phyloP scores from a whole-genome alignment of 2,888 invertebrate species.

The Thalpophila matura region DNA sequence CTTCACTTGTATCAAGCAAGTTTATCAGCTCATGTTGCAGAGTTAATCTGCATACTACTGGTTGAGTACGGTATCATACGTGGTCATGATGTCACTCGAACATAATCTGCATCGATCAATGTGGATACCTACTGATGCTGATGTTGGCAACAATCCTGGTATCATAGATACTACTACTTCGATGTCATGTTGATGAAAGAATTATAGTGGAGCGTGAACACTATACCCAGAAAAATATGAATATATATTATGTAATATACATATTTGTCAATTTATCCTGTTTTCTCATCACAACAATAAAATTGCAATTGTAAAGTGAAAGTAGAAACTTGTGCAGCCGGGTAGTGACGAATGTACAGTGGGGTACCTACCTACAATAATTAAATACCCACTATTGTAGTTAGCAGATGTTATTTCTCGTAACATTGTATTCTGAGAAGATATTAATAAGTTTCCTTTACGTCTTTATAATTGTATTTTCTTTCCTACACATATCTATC shows the following conservation, averaged over 20 bases:
- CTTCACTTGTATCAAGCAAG: too few relatives aligned
- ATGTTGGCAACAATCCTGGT: too few relatives aligned
- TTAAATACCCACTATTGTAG: slow-evolving; percentile 14
- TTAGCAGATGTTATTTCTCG: slow-evolving; percentile 6
- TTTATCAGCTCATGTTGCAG: too few relatives aligned
- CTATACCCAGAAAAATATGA: neutral
- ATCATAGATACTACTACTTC: too few relatives aligned
- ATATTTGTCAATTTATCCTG: neutral
- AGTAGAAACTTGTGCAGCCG: too few relatives aligned
- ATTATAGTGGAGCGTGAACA: neutral
- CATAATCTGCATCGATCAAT: too few relatives aligned
- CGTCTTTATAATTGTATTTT: slow-evolving; percentile 25
- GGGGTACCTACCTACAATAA: neutral
- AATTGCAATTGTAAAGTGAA: neutral
- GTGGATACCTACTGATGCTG: too few relatives aligned
- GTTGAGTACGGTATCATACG: too few relatives aligned
- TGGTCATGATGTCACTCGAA: too few relatives aligned
- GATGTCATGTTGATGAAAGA: too few relatives aligned
- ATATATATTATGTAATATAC: neutral
- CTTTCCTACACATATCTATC: neutral
- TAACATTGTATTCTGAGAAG: neutral
- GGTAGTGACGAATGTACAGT: too few relatives aligned
- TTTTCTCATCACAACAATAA: neutral
- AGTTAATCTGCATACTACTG: too few relatives aligned
- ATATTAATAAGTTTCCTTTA: slow-evolving; percentile 5